Percentiles rank a stretch among this genome's conserved stretches.
Evolutionary conservation across 2,888 invertebrate genomes (phyloP).

Genomic region (Lasioglossum lativentre): DNA sequence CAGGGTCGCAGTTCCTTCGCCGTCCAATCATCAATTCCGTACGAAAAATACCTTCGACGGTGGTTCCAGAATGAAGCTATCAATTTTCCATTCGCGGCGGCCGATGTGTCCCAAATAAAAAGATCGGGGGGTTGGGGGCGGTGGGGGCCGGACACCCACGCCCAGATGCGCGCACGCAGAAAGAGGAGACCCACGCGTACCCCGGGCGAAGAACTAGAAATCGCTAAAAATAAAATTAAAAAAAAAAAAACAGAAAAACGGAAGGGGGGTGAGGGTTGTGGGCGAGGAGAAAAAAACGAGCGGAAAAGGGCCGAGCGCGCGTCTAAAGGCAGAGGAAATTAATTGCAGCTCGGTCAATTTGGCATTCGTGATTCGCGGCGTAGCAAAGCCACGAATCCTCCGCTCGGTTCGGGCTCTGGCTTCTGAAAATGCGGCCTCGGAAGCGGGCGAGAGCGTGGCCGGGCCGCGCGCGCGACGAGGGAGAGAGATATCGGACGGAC

Average conservation of each 20-base stretch:
- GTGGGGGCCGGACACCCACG: not conserved
- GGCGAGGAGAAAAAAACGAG: not conserved
- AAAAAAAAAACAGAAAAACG: not conserved
- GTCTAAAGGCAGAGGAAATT: constrained; percentile 47
- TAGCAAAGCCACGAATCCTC: constrained; percentile 49
- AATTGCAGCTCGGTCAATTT: constrained; percentile 59
- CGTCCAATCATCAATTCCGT: constrained; percentile 38
- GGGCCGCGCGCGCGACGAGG: constrained; percentile 46
- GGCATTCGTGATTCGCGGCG: constrained; percentile 54
- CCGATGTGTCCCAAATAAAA: constrained; percentile 1
- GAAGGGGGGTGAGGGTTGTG: not conserved
- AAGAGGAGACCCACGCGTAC: not conserved
- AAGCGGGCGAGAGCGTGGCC: constrained; percentile 57
- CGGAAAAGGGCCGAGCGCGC: not conserved
- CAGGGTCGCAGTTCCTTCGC: constrained; percentile 18
- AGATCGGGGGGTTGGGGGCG: not conserved
- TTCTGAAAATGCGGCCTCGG: constrained; percentile 65
- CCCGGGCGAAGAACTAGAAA: not conserved
- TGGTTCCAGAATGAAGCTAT: constrained; percentile 22
- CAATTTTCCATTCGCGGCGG: constrained; percentile 23
- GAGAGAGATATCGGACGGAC: constrained; percentile 66
- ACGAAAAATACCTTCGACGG: not conserved
- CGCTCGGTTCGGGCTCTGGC: constrained; percentile 17
- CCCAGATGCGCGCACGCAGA: not conserved
- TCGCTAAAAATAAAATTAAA: no score